Conservation (phyloP, 2,113 vertebrate genomes). For the Anarhynchus alexandrinus region DNA sequence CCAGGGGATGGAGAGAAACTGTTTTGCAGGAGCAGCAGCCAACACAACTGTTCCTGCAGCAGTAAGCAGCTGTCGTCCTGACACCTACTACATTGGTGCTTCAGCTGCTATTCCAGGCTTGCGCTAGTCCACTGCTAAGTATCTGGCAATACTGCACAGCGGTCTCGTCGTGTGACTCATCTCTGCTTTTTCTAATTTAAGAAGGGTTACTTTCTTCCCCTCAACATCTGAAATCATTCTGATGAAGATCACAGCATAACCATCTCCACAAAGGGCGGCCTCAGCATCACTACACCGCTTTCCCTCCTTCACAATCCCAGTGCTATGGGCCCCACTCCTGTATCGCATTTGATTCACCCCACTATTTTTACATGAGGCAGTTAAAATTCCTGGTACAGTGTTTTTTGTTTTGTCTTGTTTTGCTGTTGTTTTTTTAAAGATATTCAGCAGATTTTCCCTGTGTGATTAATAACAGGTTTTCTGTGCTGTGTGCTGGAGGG, state of each 20-base stretch:
- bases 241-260: background rate
- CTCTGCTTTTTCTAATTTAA: conserved; percentile 12
- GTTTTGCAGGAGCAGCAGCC: background rate
- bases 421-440: background rate
- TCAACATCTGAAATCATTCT: background rate
- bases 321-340: background rate
- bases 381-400: background rate
- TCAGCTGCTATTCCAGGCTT: conserved; percentile 29
- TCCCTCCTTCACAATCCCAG: background rate
- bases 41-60: background rate
- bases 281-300: background rate
- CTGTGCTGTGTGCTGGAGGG: background rate
- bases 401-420: background rate
- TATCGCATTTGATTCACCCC: background rate
- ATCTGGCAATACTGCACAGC: background rate
- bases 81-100: background rate
- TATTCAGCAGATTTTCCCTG: background rate
- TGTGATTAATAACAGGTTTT: background rate
- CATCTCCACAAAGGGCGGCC: background rate
- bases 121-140: background rate
- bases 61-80: background rate
- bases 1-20: background rate
- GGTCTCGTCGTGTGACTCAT: background rate
- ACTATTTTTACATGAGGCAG: background rate
- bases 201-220: background rate